Percentiles rank a stretch among this genome's conserved stretches.
Conservation (phyloP, 2,888 invertebrate species). For the Archips xylosteana region DNA sequence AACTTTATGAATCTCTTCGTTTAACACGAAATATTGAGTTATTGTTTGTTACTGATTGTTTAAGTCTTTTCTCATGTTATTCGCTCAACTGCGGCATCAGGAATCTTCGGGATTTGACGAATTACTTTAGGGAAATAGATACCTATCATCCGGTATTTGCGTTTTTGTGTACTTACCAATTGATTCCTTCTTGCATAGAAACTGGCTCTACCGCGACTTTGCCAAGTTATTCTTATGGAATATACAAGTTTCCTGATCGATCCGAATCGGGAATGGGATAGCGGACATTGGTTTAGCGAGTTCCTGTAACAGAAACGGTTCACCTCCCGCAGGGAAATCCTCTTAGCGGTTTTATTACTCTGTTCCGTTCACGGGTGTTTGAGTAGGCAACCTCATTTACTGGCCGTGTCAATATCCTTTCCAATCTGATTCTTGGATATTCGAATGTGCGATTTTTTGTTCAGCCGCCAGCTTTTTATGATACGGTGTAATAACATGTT, state of each 20-base stretch:
- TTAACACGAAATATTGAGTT: slow-evolving; percentile 7
- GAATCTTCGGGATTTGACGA: neutral
- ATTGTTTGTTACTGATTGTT: slow-evolving; percentile 15
- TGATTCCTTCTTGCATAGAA: neutral
- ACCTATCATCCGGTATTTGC: neutral
- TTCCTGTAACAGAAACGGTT: slow-evolving; percentile 41
- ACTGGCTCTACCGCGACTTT: neutral
- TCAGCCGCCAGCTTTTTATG: slow-evolving; percentile 3
- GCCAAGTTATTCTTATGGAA: neutral
- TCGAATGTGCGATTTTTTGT: neutral
- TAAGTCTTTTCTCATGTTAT: neutral
- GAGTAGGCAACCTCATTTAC: slow-evolving; percentile 39
- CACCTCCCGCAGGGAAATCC: slow-evolving; percentile 52
- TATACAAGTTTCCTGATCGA: slow-evolving; percentile 22
- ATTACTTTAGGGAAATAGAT: neutral
- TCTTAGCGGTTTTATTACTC: slow-evolving; percentile 54
- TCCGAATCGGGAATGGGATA: slow-evolving; percentile 9
- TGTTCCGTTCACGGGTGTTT: slow-evolving; percentile 31
- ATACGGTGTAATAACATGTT: neutral
- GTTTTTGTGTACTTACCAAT: neutral
- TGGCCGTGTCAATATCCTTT: slow-evolving; percentile 36
- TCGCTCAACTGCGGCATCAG: neutral
- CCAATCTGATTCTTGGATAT: slow-evolving; percentile 20
- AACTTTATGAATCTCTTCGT: slow-evolving; percentile 15
- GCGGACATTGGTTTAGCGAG: slow-evolving; percentile 43